phyloP scores from a whole-genome alignment of 2,113 vertebrate genomes.

The Progne subis region DNA sequence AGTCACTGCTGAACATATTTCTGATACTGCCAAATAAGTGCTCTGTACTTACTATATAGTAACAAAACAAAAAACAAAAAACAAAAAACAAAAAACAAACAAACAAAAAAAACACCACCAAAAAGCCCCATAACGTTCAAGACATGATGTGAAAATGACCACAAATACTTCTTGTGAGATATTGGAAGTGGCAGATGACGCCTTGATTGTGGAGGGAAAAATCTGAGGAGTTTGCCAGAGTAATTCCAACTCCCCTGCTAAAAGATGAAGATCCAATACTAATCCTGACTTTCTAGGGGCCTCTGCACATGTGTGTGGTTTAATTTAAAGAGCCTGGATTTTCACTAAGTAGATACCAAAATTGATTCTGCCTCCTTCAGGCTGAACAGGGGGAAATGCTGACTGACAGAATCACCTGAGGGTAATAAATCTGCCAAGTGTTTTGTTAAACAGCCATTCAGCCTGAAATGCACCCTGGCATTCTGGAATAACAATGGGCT shows the following conservation, averaged over 20 bases:
- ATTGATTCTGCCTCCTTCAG: slow-evolving; percentile 73
- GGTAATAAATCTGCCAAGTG: slow-evolving; percentile 72
- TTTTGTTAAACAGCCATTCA: slow-evolving; percentile 79
- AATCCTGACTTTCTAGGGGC: not conserved
- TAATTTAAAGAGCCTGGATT: slow-evolving; percentile 30
- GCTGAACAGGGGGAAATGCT: slow-evolving; percentile 61
- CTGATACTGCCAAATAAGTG: not conserved
- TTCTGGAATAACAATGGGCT: slow-evolving; percentile 74
- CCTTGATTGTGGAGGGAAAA: not conserved
- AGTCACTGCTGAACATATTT: not conserved
- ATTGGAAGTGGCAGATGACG: slow-evolving; percentile 40
- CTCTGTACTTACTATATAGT: not conserved
- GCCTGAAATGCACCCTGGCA: slow-evolving; percentile 72
- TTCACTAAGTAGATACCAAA: slow-evolving; percentile 54
- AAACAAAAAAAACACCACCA: too few species aligned
- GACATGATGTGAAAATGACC: slow-evolving; percentile 7
- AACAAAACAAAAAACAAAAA: not conserved
- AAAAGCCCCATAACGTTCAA: not conserved
- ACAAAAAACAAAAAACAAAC: too few species aligned
- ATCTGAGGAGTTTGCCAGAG: slow-evolving; percentile 58
- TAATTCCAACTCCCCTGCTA: not conserved
- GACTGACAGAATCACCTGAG: slow-evolving; percentile 76
- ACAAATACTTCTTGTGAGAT: not conserved
- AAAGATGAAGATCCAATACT: not conserved
- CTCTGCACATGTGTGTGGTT: not conserved